Evolutionary conservation across 1,140 invertebrate genomes (phyloP).

Genomic region (Drosophila takahashii): DNA sequence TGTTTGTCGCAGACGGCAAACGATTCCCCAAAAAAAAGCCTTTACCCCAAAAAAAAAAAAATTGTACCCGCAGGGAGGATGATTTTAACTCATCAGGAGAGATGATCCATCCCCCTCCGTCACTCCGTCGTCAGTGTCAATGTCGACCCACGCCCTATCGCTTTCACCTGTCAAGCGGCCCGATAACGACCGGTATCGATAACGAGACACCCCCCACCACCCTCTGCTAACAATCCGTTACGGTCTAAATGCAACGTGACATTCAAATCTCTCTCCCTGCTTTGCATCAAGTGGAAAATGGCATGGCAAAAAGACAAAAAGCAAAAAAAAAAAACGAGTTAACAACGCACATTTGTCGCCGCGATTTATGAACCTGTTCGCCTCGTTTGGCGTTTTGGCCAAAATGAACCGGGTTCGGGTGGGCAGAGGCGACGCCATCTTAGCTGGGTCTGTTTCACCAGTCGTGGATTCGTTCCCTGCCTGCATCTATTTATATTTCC

Average conservation of each 20-base stretch:
- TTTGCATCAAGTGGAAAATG: constrained; percentile 37
- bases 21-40: constrained; percentile 5
- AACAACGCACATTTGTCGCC: constrained; percentile 60
- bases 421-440: constrained; percentile 59
- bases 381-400: constrained; percentile 65
- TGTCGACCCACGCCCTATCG: constrained; percentile 12
- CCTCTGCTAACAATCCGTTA: constrained; percentile 31
- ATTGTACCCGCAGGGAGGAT: background rate
- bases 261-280: constrained; percentile 60
- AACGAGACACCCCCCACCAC: constrained; percentile 13
- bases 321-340: constrained; percentile 17
- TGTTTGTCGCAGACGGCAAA: constrained; percentile 28
- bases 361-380: constrained; percentile 74
- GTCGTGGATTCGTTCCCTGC: constrained; percentile 39
- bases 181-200: constrained; percentile 52
- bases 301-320: constrained; percentile 11
- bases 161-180: constrained; percentile 54
- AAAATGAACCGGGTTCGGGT: constrained; percentile 48
- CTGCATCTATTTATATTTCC: constrained; percentile 37
- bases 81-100: background rate
- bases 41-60: constrained; percentile 3
- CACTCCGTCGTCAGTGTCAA: constrained; percentile 24
- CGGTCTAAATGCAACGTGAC: constrained; percentile 66
- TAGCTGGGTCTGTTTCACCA: constrained; percentile 51
- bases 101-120: background rate